A percentile compares a stretch with the other conserved stretches of the same genome.
These are phyloP conservation scores for Alcis repandata DNA, from an alignment of 2,888 invertebrate species.

Conservation along the genomic window DNA sequence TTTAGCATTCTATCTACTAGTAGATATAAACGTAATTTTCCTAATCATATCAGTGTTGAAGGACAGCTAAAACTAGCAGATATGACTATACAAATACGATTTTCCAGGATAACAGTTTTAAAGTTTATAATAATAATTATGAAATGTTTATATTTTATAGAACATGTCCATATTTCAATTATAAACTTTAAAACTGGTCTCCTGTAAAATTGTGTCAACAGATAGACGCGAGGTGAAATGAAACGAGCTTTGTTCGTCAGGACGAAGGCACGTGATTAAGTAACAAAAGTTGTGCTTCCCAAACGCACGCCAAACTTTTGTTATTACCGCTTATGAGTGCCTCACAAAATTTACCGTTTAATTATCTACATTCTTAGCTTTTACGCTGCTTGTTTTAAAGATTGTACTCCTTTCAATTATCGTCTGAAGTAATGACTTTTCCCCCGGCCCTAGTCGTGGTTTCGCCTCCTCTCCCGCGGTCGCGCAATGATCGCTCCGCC, in stretches of 20 bases:
- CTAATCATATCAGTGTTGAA: too few species aligned
- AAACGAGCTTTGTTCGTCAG: conserved; percentile 16
- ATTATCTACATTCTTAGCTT: conserved; percentile 68
- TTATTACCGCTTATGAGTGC: conserved; percentile 70
- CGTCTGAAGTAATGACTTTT: conserved; percentile 37
- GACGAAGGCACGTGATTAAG: conserved; percentile 65
- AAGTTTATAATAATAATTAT: too few species aligned
- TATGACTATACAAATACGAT: too few species aligned
- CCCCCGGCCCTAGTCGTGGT: conserved; percentile 30
- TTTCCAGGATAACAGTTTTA: too few species aligned
- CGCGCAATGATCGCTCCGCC: conserved; percentile 8
- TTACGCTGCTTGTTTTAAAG: conserved; percentile 51
- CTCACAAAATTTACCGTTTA: conserved; percentile 67
- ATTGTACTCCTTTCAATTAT: conserved; percentile 53
- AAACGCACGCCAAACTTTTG: conserved; percentile 66
- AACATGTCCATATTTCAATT: too few species aligned
- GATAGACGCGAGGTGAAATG: conserved; percentile 10
- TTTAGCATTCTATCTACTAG: too few species aligned
- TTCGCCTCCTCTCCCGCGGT: conserved; percentile 23
- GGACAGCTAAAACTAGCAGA: too few species aligned
- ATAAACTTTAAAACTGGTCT: too few species aligned
- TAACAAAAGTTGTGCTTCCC: conserved; percentile 68
- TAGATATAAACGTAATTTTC: too few species aligned
- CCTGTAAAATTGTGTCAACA: too few species aligned
- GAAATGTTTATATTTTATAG: too few species aligned